Conservation (phyloP, 2,888 invertebrate species). For the Creontiades dilutus region DNA sequence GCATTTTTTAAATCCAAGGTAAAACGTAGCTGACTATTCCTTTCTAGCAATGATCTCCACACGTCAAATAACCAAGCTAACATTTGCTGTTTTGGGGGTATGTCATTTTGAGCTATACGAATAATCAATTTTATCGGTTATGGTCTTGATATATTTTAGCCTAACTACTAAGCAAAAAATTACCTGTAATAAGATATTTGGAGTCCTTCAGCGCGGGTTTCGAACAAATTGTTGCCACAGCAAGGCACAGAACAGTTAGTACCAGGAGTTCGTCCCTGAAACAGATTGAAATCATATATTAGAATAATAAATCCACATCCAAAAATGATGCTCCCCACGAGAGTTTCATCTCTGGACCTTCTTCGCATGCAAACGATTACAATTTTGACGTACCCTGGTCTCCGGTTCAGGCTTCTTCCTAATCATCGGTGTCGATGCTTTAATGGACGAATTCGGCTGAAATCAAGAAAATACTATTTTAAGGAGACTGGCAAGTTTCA, state of each 20-base stretch:
- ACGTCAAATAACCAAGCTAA: no score
- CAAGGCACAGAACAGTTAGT: constrained; percentile 62
- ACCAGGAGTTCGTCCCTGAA: constrained; percentile 64
- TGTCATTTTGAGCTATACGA: no score
- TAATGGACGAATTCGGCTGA: background rate
- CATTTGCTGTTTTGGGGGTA: no score
- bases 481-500: background rate
- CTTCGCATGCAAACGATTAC: background rate
- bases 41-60: no score
- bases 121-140: no score
- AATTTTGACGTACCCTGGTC: background rate
- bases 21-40: no score
- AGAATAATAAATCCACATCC: background rate
- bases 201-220: constrained; percentile 67
- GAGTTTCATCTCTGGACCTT: background rate
- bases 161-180: no score
- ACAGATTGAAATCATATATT: background rate
- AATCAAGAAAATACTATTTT: background rate
- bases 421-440: background rate
- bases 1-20: no score
- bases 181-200: constrained; percentile 68
- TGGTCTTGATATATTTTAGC: no score
- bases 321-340: background rate
- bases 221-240: constrained; percentile 67
- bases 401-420: background rate